Base-by-base conservation (phyloP, 2,113 vertebrate species). In the Phrynocephalus versicolor region DNA sequence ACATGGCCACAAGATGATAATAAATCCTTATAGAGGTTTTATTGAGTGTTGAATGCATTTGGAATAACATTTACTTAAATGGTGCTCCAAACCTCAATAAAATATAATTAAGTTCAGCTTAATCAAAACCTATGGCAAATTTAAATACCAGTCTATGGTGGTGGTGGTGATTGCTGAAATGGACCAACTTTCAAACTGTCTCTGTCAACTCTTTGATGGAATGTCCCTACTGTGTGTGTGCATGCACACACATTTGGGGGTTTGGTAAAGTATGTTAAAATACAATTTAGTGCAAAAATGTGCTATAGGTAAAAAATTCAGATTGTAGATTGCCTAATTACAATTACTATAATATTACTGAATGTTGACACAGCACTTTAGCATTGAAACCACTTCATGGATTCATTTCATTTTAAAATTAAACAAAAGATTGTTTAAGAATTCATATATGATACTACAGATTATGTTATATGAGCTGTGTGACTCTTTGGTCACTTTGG, bases 181-280 rank as follows among this genome's bases (percentile, higher is more conserved):
- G 10, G 45, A 51, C 45, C 45, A 51, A 51, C 45, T 51, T 51
- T 51, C 45, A 51, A 51, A 51, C 45, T 51, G 5, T 51, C 45
- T 51, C 45, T 10, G 5, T n/a, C n/a, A n/a, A n/a, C n/a, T n/a
- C n/a, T n/a, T n/a, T n/a, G n/a, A n/a, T n/a, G n/a, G n/a, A n/a
- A n/a, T n/a, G n/a, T n/a, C n/a, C n/a, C n/a, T n/a, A n/a, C 60
- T 73, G 37, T 55, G 55, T 75, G 77, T 88, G 35, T 58, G 76
- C 2, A 9, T 60, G 0, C 0, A 45, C 82, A 85, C 0, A 76
- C 0, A 76, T n/a, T n/a, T n/a, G n/a, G n/a, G n/a, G n/a, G n/a
- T n/a, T n/a, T n/a, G n/a, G n/a, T n/a, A n/a, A n/a, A n/a, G n/a
- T n/a, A n/a, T n/a, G n/a, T 51, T 51, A 45, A 75, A 75, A 35